phyloP scores from a whole-genome alignment of 2,797 vertebrate genomes.

The Notoglanidium macrostoma region DNA sequence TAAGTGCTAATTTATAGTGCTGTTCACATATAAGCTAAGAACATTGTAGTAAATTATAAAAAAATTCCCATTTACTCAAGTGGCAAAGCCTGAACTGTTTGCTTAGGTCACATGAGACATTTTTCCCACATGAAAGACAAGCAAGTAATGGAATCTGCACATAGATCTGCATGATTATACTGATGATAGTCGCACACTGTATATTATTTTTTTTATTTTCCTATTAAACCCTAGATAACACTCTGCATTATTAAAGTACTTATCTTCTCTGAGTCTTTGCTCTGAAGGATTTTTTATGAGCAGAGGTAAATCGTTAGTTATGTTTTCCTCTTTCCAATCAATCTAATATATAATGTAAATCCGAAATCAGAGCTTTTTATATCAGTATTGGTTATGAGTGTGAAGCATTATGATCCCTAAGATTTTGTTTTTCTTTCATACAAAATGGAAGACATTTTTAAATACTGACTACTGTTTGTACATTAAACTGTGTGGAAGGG shows the following conservation, averaged over 20 bases:
- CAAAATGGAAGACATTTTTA: constrained; percentile 20
- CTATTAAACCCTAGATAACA: constrained; percentile 21
- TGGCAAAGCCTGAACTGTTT: not conserved
- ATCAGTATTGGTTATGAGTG: constrained; percentile 12
- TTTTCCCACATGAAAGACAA: not conserved
- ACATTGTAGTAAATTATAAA: not conserved
- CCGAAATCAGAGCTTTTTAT: constrained; percentile 31
- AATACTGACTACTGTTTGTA: constrained; percentile 32
- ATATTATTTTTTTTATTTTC: constrained; percentile 32
- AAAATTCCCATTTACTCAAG: not conserved
- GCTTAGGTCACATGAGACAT: not conserved
- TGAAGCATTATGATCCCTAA: constrained; percentile 25
- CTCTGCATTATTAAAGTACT: constrained; percentile 37
- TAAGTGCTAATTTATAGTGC: not conserved
- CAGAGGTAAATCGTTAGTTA: constrained; percentile 16
- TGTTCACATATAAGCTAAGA: not conserved
- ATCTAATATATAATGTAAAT: constrained; percentile 44
- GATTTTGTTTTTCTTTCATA: constrained; percentile 12
- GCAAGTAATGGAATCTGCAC: constrained; percentile 28
- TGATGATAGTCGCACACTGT: constrained; percentile 47
- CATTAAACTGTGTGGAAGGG: constrained; percentile 23
- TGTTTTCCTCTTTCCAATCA: constrained; percentile 17
- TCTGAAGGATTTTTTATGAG: constrained; percentile 15
- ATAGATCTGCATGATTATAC: constrained; percentile 34
- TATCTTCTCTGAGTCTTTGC: constrained; percentile 29